These are phyloP conservation scores for Tuberolachnus salignus DNA, from an alignment of 2,888 invertebrate species.

Conservation along the genomic window DNA sequence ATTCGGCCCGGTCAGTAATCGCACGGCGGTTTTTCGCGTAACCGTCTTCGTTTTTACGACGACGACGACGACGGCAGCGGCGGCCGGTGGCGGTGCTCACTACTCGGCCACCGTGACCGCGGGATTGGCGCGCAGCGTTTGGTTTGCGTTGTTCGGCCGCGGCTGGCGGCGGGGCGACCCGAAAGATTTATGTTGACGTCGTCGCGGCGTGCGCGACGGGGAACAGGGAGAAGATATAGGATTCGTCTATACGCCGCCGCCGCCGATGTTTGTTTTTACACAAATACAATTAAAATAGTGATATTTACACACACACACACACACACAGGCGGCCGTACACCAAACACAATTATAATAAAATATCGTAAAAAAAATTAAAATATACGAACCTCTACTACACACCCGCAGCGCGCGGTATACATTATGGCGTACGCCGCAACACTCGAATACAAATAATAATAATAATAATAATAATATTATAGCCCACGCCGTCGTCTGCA, in stretches of 20 bases:
- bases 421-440: background rate
- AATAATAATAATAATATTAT: slow-evolving; percentile 11
- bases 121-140: too few species aligned
- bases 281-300: slow-evolving; percentile 11
- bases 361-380: slow-evolving; percentile 12
- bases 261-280: slow-evolving; percentile 27
- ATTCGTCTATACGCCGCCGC: background rate
- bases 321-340: slow-evolving; percentile 2
- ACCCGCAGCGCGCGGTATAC: slow-evolving; percentile 21
- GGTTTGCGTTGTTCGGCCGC: too few species aligned
- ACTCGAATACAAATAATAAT: slow-evolving; percentile 4
- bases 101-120: too few species aligned
- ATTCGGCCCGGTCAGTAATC: too few species aligned
- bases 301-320: slow-evolving; percentile 5
- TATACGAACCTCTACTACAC: background rate
- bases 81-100: too few species aligned
- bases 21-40: too few species aligned
- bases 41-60: too few species aligned
- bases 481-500: slow-evolving; percentile 6
- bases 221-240: background rate
- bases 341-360: slow-evolving; percentile 34
- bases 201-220: background rate
- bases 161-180: background rate
- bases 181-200: slow-evolving; percentile 9
- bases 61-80: too few species aligned